These are phyloP conservation scores for Pteromalus puparum DNA, from an alignment of 1,140 invertebrate species.

Conservation along the genomic window DNA sequence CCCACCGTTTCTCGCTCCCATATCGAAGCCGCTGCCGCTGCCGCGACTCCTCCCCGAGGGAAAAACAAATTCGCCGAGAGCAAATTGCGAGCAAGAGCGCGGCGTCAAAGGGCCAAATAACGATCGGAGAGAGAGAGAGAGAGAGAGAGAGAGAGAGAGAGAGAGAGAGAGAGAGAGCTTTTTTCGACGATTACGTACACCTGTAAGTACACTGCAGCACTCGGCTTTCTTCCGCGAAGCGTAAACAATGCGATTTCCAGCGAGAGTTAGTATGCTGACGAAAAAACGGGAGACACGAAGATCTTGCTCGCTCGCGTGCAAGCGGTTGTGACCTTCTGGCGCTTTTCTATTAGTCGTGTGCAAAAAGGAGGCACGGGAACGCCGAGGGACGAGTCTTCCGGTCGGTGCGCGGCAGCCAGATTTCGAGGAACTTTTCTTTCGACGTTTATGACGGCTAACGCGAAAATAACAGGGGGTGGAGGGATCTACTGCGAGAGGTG, in stretches of 20 bases:
- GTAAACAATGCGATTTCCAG: background rate
- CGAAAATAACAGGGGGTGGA: conserved; percentile 38
- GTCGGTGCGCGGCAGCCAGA: background rate
- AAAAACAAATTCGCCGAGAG: background rate
- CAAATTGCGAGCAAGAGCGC: background rate
- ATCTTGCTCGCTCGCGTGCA: background rate
- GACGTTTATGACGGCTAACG: conserved; percentile 4
- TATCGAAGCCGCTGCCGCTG: background rate
- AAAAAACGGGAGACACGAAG: conserved; percentile 10
- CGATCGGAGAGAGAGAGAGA: background rate
- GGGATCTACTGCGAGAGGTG: background rate
- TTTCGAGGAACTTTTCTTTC: conserved; percentile 29
- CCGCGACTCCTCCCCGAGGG: background rate
- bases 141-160: background rate
- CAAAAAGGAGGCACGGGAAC: background rate
- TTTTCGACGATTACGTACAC: background rate
- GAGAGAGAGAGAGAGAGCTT: background rate
- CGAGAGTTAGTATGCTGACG: background rate
- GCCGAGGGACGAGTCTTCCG: conserved; percentile 15
- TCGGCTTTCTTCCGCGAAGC: background rate
- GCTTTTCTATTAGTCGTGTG: conserved; percentile 14
- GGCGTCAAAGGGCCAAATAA: background rate
- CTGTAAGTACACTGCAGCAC: background rate
- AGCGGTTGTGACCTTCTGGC: background rate
- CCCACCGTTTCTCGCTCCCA: conserved; percentile 27